Conservation (phyloP, 2,113 vertebrate species). For the Leiothrix lutea region DNA sequence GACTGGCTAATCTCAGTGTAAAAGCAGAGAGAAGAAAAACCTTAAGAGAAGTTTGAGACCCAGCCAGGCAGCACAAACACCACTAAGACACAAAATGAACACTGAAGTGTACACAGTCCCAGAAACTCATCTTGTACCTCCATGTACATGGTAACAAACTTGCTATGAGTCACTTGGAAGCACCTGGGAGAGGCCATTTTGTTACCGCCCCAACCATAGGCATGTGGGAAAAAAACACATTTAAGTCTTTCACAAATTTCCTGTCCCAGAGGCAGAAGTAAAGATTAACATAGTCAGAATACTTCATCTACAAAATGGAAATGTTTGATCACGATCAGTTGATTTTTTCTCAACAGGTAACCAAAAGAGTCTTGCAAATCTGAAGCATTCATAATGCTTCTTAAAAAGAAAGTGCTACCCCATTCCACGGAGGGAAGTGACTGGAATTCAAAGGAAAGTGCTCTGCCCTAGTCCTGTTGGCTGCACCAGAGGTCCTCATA, state of each 20-base stretch:
- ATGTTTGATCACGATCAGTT: fast-evolving
- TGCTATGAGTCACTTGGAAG: background rate
- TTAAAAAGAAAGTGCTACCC: background rate
- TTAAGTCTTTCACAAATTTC: background rate
- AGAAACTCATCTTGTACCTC: background rate
- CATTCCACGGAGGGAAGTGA: background rate
- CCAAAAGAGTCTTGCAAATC: background rate
- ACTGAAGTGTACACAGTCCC: background rate
- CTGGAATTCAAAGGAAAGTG: background rate
- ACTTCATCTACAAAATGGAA: background rate
- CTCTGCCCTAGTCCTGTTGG: background rate
- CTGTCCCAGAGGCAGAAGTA: background rate
- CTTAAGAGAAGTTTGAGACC: background rate
- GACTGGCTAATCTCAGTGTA: background rate
- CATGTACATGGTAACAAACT: background rate
- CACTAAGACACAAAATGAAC: background rate
- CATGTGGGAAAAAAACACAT: background rate
- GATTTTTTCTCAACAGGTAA: background rate
- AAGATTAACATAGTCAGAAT: background rate
- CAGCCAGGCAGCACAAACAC: background rate
- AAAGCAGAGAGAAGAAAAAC: background rate
- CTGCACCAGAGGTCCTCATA: background rate
- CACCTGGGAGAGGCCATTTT: background rate
- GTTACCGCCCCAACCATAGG: background rate
- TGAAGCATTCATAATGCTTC: background rate